A percentile compares a stretch with the other conserved stretches of the same genome.
Conservation (phyloP, 2,888 invertebrate genomes). For the Notodonta ziczac region DNA sequence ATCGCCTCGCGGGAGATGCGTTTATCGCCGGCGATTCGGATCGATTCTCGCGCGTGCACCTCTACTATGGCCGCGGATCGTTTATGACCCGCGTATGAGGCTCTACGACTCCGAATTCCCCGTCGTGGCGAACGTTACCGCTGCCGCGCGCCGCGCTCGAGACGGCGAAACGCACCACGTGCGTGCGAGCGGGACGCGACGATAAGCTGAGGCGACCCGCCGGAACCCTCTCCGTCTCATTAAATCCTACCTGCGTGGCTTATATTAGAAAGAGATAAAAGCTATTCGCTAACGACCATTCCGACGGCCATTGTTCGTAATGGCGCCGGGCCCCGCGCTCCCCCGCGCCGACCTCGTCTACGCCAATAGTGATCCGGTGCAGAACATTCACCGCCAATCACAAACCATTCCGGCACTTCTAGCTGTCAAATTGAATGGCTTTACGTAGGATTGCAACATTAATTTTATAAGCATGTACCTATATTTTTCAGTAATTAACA, state of each 20-base stretch:
- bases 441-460: constrained; percentile 70
- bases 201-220: constrained; percentile 61
- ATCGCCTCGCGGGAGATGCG: constrained; percentile 83
- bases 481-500: constrained; percentile 37
- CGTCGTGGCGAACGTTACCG: constrained; percentile 85
- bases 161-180: constrained; percentile 79
- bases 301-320: constrained; percentile 82
- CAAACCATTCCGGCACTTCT: constrained; percentile 84
- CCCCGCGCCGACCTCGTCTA: constrained; percentile 72
- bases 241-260: constrained; percentile 83
- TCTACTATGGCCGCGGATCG: constrained; percentile 90
- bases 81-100: constrained; percentile 94
- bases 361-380: constrained; percentile 84
- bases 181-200: constrained; percentile 71
- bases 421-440: constrained; percentile 81
- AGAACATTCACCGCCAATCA: constrained; percentile 85
- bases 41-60: constrained; percentile 85
- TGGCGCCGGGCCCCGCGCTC: constrained; percentile 77
- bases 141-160: constrained; percentile 80
- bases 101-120: constrained; percentile 93
- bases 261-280: constrained; percentile 85
- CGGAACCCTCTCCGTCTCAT: constrained; percentile 82
- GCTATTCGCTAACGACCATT: constrained; percentile 83
- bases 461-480: constrained; percentile 43
- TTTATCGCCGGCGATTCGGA: constrained; percentile 84